A percentile compares a stretch with the other conserved stretches of the same genome.
Conservation (phyloP, 1,140 invertebrate genomes). For the Tribolium castaneum region DNA sequence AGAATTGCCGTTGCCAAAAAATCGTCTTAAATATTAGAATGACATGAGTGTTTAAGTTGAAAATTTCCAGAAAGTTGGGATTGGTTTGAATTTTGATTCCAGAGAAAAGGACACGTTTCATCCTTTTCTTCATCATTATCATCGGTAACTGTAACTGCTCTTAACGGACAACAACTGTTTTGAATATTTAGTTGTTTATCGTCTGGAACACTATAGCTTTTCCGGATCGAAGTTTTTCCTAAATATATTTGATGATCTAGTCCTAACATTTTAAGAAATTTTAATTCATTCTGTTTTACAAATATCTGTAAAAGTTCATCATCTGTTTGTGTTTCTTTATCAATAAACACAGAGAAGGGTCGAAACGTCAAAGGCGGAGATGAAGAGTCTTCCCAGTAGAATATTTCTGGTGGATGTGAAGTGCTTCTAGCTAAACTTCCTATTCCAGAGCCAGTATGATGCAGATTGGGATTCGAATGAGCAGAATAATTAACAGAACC, state of each 20-base stretch:
- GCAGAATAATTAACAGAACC: constrained; percentile 67
- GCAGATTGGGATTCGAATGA: constrained; percentile 77
- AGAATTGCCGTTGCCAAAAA: too few species aligned
- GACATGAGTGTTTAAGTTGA: too few species aligned
- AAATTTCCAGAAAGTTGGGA: too few species aligned
- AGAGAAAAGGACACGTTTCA: constrained; percentile 50
- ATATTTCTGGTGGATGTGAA: constrained; percentile 85
- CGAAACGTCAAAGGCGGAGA: constrained; percentile 42
- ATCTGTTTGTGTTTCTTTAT: constrained; percentile 65
- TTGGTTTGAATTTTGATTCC: constrained; percentile 5
- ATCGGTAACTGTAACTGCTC: neutral
- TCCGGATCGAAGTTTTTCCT: constrained; percentile 54
- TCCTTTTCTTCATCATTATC: constrained; percentile 41
- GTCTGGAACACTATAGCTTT: constrained; percentile 59
- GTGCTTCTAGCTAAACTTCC: constrained; percentile 76
- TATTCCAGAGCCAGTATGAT: constrained; percentile 62
- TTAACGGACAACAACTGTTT: neutral
- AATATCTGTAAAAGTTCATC: constrained; percentile 63
- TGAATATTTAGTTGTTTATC: neutral
- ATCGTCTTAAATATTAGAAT: neutral
- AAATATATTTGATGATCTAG: constrained; percentile 65
- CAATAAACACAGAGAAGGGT: constrained; percentile 54
- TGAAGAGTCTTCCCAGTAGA: constrained; percentile 72
- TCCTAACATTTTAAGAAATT: constrained; percentile 66
- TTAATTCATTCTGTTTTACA: constrained; percentile 65